Evolutionary conservation across 2,888 invertebrate species (phyloP), one percentile per base, ranked within the genome.

Genomic region (Trachelus stipa): DNA sequence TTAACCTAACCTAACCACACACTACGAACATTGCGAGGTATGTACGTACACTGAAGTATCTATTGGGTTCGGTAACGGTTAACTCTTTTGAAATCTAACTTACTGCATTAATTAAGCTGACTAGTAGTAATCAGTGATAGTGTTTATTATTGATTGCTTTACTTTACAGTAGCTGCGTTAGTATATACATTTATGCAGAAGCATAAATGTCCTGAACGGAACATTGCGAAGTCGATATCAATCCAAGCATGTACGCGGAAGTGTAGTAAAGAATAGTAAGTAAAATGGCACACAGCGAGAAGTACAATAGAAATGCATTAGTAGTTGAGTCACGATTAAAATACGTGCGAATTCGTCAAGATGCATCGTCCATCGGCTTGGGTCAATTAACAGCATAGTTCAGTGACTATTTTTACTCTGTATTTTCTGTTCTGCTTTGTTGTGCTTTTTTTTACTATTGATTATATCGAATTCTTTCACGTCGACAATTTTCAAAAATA

Each of bases 231-330:
- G 71, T 81, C 84, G 85, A 83, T 83, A 83, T 83, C 85, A 82
- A 88, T 86, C 87, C 79, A 87, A 82, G 82, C 89, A 88, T 89
- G 89, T 91, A 90, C 90, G 83, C 90, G 91, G 91, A 91, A 91
- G 89, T 88, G 83, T 83, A 83, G 73, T 83, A 81, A 81, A 77
- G 90, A 90, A 91, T 91, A 87, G 87, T 84, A 90, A 90, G 86
- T 85, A 84, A 86, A 87, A 82, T 82, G 84, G 81, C 78, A 74
- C 73, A 79, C 69, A 34, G 73, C 78, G 77, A 81, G 82, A 83
- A 81, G 83, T 83, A 85, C 88, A 85, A 86, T 88, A 83, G 84
- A 81, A 81, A 78, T 77, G 79, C 82, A 84, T 89, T 84, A 81
- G 85, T 83, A 90, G 81, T 81, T 84, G 81, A 82, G 86, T 91